A percentile compares a stretch with the other conserved stretches of the same genome.
Conservation (phyloP, 2,797 vertebrate genomes). For the Chelon auratus region DNA sequence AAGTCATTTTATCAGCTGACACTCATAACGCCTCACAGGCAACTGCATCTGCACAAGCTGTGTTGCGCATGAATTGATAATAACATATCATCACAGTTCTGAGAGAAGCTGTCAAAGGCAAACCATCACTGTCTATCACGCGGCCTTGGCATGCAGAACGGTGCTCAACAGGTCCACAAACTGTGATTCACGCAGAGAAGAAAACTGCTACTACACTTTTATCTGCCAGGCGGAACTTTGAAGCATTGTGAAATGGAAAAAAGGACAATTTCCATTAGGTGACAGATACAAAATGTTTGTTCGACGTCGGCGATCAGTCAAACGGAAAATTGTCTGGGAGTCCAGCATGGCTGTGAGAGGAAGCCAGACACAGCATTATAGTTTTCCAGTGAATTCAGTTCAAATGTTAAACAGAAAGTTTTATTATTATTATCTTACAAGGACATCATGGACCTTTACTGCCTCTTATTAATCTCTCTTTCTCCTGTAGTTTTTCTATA, state of each 20-base stretch:
- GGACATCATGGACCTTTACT: slow-evolving; percentile 5
- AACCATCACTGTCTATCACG: slow-evolving; percentile 52
- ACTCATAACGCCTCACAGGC: slow-evolving; percentile 52
- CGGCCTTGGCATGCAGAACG: slow-evolving; percentile 11
- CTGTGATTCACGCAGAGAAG: neutral
- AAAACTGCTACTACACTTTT: neutral
- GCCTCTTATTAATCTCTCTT: slow-evolving; percentile 9
- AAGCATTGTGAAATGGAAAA: neutral
- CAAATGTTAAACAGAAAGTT: slow-evolving; percentile 18
- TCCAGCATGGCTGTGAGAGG: neutral
- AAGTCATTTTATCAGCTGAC: slow-evolving; percentile 64
- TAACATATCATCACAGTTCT: slow-evolving; percentile 58
- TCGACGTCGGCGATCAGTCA: slow-evolving; percentile 12
- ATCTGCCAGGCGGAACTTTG: neutral
- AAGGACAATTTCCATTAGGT: neutral
- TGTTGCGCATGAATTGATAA: slow-evolving; percentile 59
- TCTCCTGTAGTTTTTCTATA: slow-evolving; percentile 9
- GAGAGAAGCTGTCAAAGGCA: slow-evolving; percentile 53
- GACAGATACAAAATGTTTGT: slow-evolving; percentile 1
- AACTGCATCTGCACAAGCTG: slow-evolving; percentile 52
- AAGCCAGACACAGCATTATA: slow-evolving; percentile 3
- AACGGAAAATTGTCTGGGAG: neutral
- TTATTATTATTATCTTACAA: slow-evolving; percentile 41
- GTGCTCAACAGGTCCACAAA: slow-evolving; percentile 33
- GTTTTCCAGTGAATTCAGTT: slow-evolving; percentile 11